Evolutionary conservation across 2,113 vertebrate species (phyloP).

Genomic region (Setophaga petechia): DNA sequence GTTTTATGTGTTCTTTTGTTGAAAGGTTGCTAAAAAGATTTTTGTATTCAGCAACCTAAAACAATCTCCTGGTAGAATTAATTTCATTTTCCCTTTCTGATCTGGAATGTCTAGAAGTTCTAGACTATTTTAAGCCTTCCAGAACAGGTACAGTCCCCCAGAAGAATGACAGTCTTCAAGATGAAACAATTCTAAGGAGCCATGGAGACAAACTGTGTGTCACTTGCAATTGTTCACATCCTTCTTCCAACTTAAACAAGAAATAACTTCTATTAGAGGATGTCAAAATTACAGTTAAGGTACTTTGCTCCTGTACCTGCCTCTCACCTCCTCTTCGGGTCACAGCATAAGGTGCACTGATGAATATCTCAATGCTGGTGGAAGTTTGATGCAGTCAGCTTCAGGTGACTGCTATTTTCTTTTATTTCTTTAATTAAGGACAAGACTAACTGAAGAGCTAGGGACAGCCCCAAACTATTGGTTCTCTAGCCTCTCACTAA

Average conservation of each 20-base stretch:
- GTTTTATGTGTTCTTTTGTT: not conserved
- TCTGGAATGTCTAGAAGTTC: not conserved
- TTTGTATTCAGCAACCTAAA: not conserved
- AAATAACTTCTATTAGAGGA: not conserved
- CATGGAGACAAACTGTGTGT: not conserved
- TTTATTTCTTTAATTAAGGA: not conserved
- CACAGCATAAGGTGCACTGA: not conserved
- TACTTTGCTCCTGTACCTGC: not conserved
- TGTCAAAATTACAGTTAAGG: not conserved
- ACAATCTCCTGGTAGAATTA: not conserved
- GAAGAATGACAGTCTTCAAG: not conserved
- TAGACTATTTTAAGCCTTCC: not conserved
- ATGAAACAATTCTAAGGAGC: not conserved
- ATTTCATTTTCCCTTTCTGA: not conserved
- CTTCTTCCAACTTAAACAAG: not conserved
- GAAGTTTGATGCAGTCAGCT: not conserved
- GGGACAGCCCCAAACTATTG: not conserved
- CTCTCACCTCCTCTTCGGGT: not conserved
- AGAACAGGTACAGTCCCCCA: not conserved
- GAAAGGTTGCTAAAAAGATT: not conserved
- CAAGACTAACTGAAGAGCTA: not conserved
- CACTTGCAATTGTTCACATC: not conserved
- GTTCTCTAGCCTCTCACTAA: not conserved
- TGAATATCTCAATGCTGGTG: not conserved
- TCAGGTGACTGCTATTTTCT: not conserved